Conservation (phyloP, 92 coral and sea anemone species). For the Chrysogorgia sp. region DNA sequence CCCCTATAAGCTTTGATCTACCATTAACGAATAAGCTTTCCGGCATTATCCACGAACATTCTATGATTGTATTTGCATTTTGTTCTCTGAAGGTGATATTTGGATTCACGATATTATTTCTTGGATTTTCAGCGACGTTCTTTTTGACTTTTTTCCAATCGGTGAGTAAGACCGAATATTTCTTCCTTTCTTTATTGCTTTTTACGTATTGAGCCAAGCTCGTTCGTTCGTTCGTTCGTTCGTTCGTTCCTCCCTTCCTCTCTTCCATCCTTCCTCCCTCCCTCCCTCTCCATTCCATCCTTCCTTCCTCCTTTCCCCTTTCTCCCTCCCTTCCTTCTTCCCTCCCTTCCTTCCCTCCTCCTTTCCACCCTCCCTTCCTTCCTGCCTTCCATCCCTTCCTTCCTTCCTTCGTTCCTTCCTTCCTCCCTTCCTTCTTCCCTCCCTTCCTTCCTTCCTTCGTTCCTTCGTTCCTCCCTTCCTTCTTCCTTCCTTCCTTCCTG, state of each 20-base stretch:
- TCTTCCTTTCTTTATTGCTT: too few species aligned
- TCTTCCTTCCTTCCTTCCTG: too few species aligned
- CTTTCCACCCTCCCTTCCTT: too few species aligned
- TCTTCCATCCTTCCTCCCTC: background rate
- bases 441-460: too few species aligned
- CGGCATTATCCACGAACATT: too few species aligned
- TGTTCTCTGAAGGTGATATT: slow-evolving; percentile 13
- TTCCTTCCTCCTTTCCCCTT: background rate
- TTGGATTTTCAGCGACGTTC: slow-evolving; percentile 22
- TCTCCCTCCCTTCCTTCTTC: background rate
- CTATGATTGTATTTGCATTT: background rate
- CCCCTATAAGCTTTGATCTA: too few species aligned
- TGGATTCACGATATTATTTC: slow-evolving; percentile 24
- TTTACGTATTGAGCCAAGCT: background rate
- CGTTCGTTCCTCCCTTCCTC: background rate
- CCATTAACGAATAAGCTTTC: too few species aligned
- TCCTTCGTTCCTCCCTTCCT: too few species aligned
- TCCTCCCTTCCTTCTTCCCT: too few species aligned
- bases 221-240: background rate
- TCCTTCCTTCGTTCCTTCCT: too few species aligned
- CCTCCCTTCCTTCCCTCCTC: background rate
- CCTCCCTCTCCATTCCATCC: background rate
- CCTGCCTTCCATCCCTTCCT: too few species aligned
- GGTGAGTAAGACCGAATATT: background rate
- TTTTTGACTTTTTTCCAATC: background rate